Percentiles rank a stretch among this genome's conserved stretches.
phyloP scores from a whole-genome alignment of 2,113 vertebrate species.

The Hoplias malabaricus region DNA sequence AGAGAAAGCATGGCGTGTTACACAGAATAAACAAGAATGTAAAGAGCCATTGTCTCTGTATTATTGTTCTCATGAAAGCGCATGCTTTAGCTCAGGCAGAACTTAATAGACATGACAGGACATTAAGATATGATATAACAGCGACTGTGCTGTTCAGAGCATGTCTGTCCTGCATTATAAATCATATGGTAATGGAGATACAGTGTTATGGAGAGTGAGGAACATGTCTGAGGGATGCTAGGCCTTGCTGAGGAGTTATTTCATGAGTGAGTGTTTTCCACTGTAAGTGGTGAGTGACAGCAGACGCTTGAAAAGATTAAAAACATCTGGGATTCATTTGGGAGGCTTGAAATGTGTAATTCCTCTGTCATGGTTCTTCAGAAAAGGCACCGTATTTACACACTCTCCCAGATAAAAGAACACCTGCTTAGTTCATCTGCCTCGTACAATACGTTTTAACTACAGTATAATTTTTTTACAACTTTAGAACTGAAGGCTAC shows the following conservation, averaged over 20 bases:
- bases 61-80: not conserved
- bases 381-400: slow-evolving; percentile 1
- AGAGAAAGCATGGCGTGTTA: not conserved
- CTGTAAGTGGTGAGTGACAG: slow-evolving; percentile 25
- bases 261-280: slow-evolving; percentile 13
- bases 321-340: slow-evolving; percentile 37
- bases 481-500: slow-evolving; percentile 61
- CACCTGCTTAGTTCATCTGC: slow-evolving; percentile 64
- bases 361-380: slow-evolving; percentile 15
- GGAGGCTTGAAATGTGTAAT: not conserved
- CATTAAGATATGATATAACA: slow-evolving; percentile 26
- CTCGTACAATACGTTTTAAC: slow-evolving; percentile 68
- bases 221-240: not conserved
- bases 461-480: slow-evolving; percentile 66
- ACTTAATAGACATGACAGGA: not conserved
- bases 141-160: slow-evolving; percentile 8
- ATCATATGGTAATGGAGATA: slow-evolving; percentile 24
- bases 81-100: not conserved
- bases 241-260: slow-evolving; percentile 18
- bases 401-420: slow-evolving; percentile 21
- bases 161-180: slow-evolving; percentile 27
- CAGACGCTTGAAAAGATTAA: not conserved
- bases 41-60: not conserved
- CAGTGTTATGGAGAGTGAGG: slow-evolving; percentile 10
- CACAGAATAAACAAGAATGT: not conserved